A percentile compares a stretch with the other conserved stretches of the same genome.
Conservation (phyloP, 30 jellyfish, hydroid and myxozoan species). For the Haliclystus octoradiatus region DNA sequence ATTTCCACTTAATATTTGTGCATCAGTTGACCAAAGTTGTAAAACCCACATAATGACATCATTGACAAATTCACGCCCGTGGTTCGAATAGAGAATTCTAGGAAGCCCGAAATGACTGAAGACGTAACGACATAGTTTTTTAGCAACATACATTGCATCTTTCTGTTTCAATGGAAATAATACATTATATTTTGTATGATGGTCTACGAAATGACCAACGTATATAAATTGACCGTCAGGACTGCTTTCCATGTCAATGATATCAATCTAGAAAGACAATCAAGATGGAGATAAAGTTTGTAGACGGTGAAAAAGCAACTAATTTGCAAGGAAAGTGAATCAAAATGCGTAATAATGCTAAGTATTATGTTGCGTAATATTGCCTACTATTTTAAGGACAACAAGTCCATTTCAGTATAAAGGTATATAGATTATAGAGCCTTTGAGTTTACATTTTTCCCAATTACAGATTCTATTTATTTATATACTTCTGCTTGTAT, state of each 20-base stretch:
- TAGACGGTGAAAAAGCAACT: too few species aligned
- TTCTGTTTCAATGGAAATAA: constrained; percentile 64
- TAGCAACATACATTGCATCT: constrained; percentile 60
- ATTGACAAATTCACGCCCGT: constrained; percentile 54
- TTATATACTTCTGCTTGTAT: too few species aligned
- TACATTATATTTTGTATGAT: constrained; percentile 76
- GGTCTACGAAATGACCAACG: constrained; percentile 89
- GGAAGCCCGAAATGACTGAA: constrained; percentile 88
- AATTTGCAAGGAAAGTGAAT: too few species aligned
- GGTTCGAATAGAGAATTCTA: constrained; percentile 56
- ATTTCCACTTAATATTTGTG: constrained; percentile 76
- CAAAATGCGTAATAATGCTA: too few species aligned
- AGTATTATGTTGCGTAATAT: too few species aligned
- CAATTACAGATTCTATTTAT: too few species aligned
- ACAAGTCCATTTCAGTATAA: too few species aligned
- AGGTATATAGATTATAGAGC: too few species aligned
- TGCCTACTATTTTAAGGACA: too few species aligned
- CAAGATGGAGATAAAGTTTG: neutral
- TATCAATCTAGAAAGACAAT: constrained; percentile 40
- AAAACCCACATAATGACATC: constrained; percentile 50
- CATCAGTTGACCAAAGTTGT: constrained; percentile 87
- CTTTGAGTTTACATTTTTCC: too few species aligned
- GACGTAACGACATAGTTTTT: constrained; percentile 78
- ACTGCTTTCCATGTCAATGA: constrained; percentile 61
- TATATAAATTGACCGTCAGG: constrained; percentile 79